phyloP scores from a whole-genome alignment of 2,888 invertebrate genomes.

The Agrotis segetum region DNA sequence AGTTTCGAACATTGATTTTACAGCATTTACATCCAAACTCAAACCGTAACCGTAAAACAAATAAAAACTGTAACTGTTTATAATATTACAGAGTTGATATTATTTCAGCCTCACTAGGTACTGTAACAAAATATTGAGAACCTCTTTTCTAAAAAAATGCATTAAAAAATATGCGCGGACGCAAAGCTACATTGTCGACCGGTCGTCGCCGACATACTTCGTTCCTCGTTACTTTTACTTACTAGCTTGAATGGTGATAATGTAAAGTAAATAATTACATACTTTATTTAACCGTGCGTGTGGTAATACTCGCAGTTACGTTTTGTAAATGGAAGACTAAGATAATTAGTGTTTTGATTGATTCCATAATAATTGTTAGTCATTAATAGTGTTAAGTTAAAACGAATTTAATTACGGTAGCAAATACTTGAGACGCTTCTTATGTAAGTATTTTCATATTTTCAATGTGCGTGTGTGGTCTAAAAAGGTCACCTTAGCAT shows the following conservation, averaged over 20 bases:
- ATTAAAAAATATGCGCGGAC: constrained; percentile 33
- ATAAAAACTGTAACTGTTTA: no score
- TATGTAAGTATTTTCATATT: no score
- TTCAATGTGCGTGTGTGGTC: no score
- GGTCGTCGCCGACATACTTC: constrained; percentile 45
- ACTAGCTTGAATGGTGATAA: constrained; percentile 56
- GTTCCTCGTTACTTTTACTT: constrained; percentile 64
- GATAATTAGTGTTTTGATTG: constrained; percentile 22
- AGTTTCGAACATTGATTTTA: no score
- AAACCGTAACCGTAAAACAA: no score
- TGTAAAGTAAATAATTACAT: constrained; percentile 23
- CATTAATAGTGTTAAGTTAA: not conserved
- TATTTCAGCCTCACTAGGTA: not conserved
- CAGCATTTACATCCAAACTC: no score
- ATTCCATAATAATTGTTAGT: not conserved
- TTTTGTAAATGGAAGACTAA: not conserved
- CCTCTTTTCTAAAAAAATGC: constrained; percentile 31
- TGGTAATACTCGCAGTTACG: constrained; percentile 12
- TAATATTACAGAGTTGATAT: no score
- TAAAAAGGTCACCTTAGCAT: no score
- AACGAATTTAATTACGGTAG: not conserved
- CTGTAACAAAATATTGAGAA: constrained; percentile 4
- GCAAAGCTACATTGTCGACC: constrained; percentile 32
- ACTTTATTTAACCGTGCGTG: constrained; percentile 29
- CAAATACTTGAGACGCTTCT: not conserved